A percentile compares a stretch with the other conserved stretches of the same genome.
Evolutionary conservation across 2,888 invertebrate species (phyloP).

Genomic region (Eupithecia tripunctaria): DNA sequence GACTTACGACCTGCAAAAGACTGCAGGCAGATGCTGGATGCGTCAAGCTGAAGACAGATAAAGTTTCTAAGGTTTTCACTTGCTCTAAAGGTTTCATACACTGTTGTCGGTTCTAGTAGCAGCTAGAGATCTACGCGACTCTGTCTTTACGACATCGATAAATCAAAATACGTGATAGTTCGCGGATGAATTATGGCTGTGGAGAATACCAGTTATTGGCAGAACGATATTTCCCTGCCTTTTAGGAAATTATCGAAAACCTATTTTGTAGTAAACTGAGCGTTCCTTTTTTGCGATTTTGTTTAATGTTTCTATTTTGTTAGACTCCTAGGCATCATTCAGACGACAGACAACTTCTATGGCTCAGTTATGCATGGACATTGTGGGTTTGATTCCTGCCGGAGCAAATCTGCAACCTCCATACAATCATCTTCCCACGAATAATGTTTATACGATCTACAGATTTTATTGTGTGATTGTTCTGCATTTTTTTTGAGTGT

Average conservation of each 20-base stretch:
- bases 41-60: no score
- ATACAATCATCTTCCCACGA: no score
- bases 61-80: not conserved
- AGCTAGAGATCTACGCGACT: not conserved
- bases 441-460: not conserved
- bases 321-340: not conserved
- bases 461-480: not conserved
- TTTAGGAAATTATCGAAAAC: conserved; percentile 32
- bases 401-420: not conserved
- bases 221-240: conserved; percentile 42
- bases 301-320: no score
- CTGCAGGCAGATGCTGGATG: no score
- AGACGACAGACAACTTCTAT: not conserved
- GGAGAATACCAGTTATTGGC: conserved; percentile 42
- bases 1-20: no score
- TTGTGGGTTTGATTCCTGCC: not conserved
- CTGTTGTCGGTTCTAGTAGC: not conserved
- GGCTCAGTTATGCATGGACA: not conserved
- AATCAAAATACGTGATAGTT: conserved; percentile 44
- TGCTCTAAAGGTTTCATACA: not conserved
- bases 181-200: conserved; percentile 44
- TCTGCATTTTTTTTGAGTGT: no score
- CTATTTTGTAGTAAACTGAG: conserved; percentile 24
- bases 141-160: conserved; percentile 37
- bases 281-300: not conserved